Conservation (phyloP, 2,113 vertebrate genomes). For the Candoia aspera region DNA sequence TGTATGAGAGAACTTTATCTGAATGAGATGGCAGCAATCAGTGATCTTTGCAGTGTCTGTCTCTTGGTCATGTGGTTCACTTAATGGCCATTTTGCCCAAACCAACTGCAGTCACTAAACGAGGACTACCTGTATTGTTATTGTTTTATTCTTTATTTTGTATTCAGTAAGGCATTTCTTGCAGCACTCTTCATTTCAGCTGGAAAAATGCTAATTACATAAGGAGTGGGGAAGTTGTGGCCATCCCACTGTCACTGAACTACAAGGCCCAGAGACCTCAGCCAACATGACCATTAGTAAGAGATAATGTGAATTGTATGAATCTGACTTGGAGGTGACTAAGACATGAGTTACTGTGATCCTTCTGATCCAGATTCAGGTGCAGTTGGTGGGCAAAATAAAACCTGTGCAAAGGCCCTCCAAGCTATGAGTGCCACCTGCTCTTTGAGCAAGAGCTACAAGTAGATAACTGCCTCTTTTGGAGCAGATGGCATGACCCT, state of each 20-base stretch:
- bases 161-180: slow-evolving; percentile 18
- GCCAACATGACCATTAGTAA: not conserved
- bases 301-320: not conserved
- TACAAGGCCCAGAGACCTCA: not conserved
- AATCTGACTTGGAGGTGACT: not conserved
- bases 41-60: not conserved
- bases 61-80: not conserved
- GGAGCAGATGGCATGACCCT: too few species aligned
- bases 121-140: not conserved
- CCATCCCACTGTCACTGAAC: not conserved
- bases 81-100: not conserved
- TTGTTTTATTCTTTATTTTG: slow-evolving; percentile 21
- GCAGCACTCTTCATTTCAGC: not conserved
- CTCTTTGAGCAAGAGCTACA: not conserved
- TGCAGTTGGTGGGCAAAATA: not conserved
- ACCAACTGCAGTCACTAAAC: not conserved
- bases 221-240: not conserved
- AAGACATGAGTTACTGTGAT: not conserved
- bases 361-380: not conserved
- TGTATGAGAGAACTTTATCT: not conserved
- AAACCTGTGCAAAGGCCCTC: not conserved
- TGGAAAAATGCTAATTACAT: slow-evolving; percentile 1
- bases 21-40: not conserved
- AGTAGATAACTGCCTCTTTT: not conserved
- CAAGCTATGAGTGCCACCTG: not conserved